These are phyloP conservation scores for Myotis brandtii DNA, from an alignment of 2,113 vertebrate genomes.

Conservation along the genomic window DNA sequence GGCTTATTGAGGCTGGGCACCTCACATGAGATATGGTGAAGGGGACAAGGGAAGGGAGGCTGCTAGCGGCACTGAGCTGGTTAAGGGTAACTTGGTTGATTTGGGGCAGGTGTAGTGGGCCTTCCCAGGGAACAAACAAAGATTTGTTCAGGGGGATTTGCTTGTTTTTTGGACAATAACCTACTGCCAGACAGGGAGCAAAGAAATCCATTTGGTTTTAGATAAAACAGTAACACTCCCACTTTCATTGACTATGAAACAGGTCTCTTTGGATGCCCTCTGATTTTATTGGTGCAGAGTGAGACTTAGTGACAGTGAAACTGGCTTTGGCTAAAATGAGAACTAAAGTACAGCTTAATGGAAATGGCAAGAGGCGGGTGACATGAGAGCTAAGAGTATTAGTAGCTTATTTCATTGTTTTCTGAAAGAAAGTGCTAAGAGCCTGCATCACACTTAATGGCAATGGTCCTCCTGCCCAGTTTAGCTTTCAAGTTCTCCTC, in stretches of 20 bases:
- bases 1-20: background rate
- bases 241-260: background rate
- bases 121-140: background rate
- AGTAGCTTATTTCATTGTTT: background rate
- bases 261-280: background rate
- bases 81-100: background rate
- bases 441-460: background rate
- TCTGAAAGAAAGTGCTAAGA: background rate
- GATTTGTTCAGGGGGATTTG: background rate
- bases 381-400: background rate
- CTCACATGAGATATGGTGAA: background rate
- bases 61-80: background rate
- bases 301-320: background rate
- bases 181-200: background rate
- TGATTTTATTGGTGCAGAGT: background rate
- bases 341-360: background rate
- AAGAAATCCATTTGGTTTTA: conserved; percentile 20
- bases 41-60: background rate
- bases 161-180: background rate
- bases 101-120: background rate
- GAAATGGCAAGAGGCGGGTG: background rate
- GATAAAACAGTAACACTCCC: background rate
- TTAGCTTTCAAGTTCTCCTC: background rate
- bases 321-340: background rate
- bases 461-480: background rate